These are phyloP conservation scores for Oligia strigilis DNA, from an alignment of 2,888 invertebrate genomes.

Conservation along the genomic window DNA sequence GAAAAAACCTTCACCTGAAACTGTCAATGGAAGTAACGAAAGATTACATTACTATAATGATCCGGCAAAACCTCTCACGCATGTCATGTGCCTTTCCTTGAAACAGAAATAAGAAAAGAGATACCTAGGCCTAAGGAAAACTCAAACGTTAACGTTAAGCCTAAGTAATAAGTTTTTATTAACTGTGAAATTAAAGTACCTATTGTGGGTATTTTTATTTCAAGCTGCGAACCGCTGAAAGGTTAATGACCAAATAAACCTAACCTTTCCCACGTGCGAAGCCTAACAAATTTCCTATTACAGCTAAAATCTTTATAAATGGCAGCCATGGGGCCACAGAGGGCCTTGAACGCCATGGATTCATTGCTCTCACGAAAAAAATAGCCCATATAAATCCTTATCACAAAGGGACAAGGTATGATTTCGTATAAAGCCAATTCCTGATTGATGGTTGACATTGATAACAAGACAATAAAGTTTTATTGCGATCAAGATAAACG, in stretches of 20 bases:
- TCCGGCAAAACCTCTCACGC: background rate
- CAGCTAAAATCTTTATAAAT: slow-evolving; percentile 52
- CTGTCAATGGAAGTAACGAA: background rate
- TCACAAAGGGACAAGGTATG: slow-evolving; percentile 21
- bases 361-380: slow-evolving; percentile 46
- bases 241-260: slow-evolving; percentile 28
- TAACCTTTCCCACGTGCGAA: slow-evolving; percentile 36
- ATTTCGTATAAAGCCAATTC: slow-evolving; percentile 17
- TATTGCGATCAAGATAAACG: slow-evolving; percentile 68
- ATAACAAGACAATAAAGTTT: slow-evolving; percentile 70
- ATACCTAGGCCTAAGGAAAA: background rate
- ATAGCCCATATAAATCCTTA: slow-evolving; percentile 30
- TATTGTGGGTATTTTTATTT: slow-evolving; percentile 4
- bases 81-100: background rate
- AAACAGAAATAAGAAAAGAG: background rate
- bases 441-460: slow-evolving; percentile 61
- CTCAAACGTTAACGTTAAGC: background rate
- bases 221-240: background rate
- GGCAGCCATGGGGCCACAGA: slow-evolving; percentile 36
- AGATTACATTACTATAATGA: background rate
- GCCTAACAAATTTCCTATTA: slow-evolving; percentile 48
- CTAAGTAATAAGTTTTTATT: slow-evolving; percentile 36
- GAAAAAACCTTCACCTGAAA: background rate
- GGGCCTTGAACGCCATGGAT: slow-evolving; percentile 55
- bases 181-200: slow-evolving; percentile 22